A percentile compares a stretch with the other conserved stretches of the same genome.
These are phyloP conservation scores for Lycophotia porphyrea DNA, from an alignment of 2,888 invertebrate genomes.

Conservation along the genomic window DNA sequence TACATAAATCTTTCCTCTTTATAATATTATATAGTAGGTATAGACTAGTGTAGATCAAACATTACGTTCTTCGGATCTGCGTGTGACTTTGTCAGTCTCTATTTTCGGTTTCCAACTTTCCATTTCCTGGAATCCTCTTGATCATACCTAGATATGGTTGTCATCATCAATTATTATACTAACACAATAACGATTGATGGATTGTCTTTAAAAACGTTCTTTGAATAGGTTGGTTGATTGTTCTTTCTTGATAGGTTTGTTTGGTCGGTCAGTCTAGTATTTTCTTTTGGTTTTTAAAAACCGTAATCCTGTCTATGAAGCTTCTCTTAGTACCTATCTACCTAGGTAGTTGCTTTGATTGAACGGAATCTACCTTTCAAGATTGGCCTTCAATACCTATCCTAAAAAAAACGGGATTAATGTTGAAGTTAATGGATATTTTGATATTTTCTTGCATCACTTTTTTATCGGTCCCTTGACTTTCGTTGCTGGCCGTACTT, in stretches of 20 bases:
- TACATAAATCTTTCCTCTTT: too few relatives aligned
- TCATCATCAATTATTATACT: conserved; percentile 1
- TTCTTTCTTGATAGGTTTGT: neutral
- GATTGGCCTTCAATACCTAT: neutral
- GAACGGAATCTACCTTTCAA: neutral
- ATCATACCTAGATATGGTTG: neutral
- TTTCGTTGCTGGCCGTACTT: neutral
- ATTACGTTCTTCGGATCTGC: neutral
- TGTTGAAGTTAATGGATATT: neutral
- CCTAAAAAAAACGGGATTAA: neutral
- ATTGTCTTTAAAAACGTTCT: neutral
- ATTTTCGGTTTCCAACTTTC: neutral
- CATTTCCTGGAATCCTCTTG: conserved; percentile 3
- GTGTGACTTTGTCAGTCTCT: neutral
- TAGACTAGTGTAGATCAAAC: too few relatives aligned
- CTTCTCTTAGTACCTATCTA: neutral
- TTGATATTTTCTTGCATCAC: neutral
- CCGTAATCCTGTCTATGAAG: neutral
- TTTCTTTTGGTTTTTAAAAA: conserved; percentile 5
- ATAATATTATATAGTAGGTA: too few relatives aligned
- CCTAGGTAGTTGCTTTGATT: too few relatives aligned
- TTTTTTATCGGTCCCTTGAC: conserved; percentile 1
- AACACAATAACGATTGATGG: neutral
- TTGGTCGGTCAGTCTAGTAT: too few relatives aligned
- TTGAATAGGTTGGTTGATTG: neutral